Base-by-base conservation (phyloP, 2,113 vertebrate genomes). In the Puma concolor region DNA sequence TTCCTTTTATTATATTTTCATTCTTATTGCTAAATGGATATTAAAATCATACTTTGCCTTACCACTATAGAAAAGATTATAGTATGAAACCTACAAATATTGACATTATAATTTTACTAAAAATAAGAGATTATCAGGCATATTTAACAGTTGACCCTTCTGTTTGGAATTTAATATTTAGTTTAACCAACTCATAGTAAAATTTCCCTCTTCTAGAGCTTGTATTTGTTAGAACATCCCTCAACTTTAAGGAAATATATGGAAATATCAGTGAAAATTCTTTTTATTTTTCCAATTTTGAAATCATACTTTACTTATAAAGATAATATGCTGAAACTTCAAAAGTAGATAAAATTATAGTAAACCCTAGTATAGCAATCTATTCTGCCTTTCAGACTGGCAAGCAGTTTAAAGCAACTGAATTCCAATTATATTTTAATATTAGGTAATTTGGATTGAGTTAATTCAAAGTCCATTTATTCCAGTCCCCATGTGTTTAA, bases 391-490 rank as follows among this genome's bases (percentile, higher is more conserved):
- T 71, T 81, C 21, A 83, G 66, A 36, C 85, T 72, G 84, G 23
- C 48, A 83, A 94, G 57, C 36, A 71, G 67, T 91, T 91, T 88
- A 80, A 94, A 94, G 66, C 41, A 84, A 69, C 17, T 74, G 64
- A 93, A 91, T 94, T 88, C 57, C 91, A 95, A 85, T 93, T 95
- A 94, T 88, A 7, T 81, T 98, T 97, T 94, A 80, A 88, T 94
- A 91, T 72, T 60, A 95, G 74, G 81, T 67, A 54, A 95, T 93
- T 97, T 94, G 91, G 76, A 91, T 84, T 74, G 93, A 96, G 64
- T 95, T 96, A 91, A 96, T 95, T 96, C 29, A 71, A 88, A 97
- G 60, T 82, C 81, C 72, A 54, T 97, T 98, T 72, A 96, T 67
- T 87, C 52, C 16, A 71, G 38, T 77, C 38, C 88, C 66, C 79